Percentiles rank a stretch among this genome's conserved stretches.
phyloP scores from a whole-genome alignment of 1,140 invertebrate species.

The Drosophila jambulina region DNA sequence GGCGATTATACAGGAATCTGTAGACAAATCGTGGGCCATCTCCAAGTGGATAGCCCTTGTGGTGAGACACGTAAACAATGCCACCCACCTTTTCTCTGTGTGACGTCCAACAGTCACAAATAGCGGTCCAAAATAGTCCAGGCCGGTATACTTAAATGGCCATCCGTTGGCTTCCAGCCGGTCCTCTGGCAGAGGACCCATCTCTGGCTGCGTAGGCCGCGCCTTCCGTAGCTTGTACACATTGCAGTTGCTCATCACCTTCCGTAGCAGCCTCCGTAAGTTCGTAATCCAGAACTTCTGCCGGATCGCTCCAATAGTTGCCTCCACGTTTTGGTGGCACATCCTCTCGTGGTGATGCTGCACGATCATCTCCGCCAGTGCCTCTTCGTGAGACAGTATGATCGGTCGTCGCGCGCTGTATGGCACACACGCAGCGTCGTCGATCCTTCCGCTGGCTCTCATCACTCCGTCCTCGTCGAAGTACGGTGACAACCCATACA shows the following conservation, averaged over 20 bases:
- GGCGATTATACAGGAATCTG: conserved; percentile 16
- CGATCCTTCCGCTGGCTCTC: background rate
- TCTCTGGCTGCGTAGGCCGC: too few species aligned
- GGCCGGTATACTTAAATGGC: too few species aligned
- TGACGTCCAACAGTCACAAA: too few species aligned
- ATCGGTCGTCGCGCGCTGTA: background rate
- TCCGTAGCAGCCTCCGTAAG: background rate
- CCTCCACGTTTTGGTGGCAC: background rate
- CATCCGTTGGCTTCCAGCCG: background rate
- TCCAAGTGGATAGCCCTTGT: conserved; percentile 13
- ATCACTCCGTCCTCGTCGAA: background rate
- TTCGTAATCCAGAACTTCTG: conserved; percentile 1
- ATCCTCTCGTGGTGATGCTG: too few species aligned
- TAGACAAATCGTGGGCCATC: conserved; percentile 14
- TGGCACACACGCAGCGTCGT: conserved; percentile 1
- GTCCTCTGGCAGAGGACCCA: too few species aligned
- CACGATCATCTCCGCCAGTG: background rate
- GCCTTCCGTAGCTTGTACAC: too few species aligned
- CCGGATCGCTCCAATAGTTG: background rate
- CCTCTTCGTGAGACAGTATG: conserved; percentile 5
- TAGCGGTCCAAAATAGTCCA: conserved; percentile 1
- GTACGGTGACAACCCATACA: background rate
- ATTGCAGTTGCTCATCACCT: background rate
- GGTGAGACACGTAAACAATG: conserved; percentile 9
- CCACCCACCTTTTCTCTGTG: conserved; percentile 17